These are phyloP conservation scores for Molorchus minor DNA, from an alignment of 2,888 invertebrate genomes.

Conservation along the genomic window DNA sequence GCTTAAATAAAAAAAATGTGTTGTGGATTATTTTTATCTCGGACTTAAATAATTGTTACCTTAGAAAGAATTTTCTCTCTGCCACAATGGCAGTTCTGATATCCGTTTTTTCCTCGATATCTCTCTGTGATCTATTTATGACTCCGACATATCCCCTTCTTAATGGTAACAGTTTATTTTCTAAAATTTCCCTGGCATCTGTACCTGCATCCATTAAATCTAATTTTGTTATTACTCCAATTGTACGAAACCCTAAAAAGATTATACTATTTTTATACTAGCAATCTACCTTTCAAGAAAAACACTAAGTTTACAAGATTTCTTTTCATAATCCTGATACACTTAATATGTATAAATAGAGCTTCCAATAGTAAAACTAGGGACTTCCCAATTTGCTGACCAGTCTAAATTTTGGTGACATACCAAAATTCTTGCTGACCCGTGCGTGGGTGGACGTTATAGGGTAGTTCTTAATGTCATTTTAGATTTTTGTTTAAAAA, in stretches of 20 bases:
- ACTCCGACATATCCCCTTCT: conserved; percentile 98
- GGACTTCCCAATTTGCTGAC: too few species aligned
- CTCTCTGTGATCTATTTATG: conserved; percentile 98
- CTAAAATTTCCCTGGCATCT: conserved; percentile 96
- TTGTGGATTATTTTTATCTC: background rate
- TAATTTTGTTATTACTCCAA: conserved; percentile 98
- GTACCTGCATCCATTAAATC: conserved; percentile 99
- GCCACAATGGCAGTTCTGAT: conserved; percentile 93
- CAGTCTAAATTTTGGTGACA: too few species aligned
- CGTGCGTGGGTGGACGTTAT: too few species aligned
- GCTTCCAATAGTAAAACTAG: too few species aligned
- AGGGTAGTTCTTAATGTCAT: too few species aligned
- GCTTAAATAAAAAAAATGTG: conserved; percentile 56
- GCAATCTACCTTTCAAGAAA: too few species aligned
- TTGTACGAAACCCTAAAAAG: conserved; percentile 86
- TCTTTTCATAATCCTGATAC: too few species aligned
- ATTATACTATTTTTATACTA: too few species aligned
- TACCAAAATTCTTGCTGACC: too few species aligned
- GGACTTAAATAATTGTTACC: conserved; percentile 62
- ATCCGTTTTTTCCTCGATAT: conserved; percentile 98
- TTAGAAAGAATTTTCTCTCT: conserved; percentile 97
- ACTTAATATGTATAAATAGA: too few species aligned
- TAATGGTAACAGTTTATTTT: conserved; percentile 94
- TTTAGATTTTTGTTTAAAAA: too few species aligned
- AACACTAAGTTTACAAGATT: too few species aligned